These are phyloP conservation scores for Enteromius fasciolatus DNA, from an alignment of 2,797 vertebrate species.

Conservation along the genomic window DNA sequence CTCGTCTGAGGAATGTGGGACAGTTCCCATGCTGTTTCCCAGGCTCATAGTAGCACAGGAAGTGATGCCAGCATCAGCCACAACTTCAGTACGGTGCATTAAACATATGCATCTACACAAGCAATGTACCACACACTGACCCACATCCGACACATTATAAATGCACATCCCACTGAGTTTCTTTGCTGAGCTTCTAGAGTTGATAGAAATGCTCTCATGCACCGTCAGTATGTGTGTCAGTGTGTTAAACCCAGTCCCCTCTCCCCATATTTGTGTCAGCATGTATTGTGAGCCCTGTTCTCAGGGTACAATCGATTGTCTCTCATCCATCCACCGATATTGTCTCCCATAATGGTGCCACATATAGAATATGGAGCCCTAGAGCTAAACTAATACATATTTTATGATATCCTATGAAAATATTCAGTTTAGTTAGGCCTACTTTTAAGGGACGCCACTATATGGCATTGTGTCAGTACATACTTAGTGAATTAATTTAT, in stretches of 20 bases:
- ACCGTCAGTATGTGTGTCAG: constrained; percentile 44
- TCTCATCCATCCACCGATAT: constrained; percentile 30
- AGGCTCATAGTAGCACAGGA: constrained; percentile 22
- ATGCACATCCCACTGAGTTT: constrained; percentile 21
- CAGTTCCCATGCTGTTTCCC: constrained; percentile 60
- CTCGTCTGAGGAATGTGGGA: constrained; percentile 63
- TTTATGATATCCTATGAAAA: constrained; percentile 42
- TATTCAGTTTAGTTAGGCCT: constrained; percentile 14
- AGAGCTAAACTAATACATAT: constrained; percentile 43
- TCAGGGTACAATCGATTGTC: constrained; percentile 64
- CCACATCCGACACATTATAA: constrained; percentile 41
- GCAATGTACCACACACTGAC: constrained; percentile 8
- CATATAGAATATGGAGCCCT: constrained; percentile 26
- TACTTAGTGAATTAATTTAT: background rate
- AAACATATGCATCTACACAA: constrained; percentile 15
- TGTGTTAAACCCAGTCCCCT: constrained; percentile 59
- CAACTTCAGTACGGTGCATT: constrained; percentile 17
- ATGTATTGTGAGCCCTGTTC: constrained; percentile 64
- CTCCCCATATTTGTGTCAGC: constrained; percentile 65
- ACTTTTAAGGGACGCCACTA: constrained; percentile 53
- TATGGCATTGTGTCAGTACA: constrained; percentile 47
- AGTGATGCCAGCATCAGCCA: background rate
- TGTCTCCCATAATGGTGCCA: constrained; percentile 66
- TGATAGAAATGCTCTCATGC: background rate
- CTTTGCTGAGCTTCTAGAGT: constrained; percentile 15